These are phyloP conservation scores for Sula dactylatra DNA, from an alignment of 2,113 vertebrate genomes.

Conservation along the genomic window DNA sequence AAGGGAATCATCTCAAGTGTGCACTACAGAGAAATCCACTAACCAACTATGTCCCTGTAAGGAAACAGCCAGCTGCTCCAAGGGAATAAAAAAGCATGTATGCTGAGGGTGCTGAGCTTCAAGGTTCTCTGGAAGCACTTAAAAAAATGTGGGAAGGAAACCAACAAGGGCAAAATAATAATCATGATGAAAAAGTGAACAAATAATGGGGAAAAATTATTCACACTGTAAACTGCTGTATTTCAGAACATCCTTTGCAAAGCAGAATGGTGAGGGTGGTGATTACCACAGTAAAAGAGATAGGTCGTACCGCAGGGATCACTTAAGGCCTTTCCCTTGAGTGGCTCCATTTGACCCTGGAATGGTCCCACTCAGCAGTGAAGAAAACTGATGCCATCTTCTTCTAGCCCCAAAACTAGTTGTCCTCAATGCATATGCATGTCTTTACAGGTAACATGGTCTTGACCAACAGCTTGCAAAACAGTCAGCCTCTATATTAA, in stretches of 20 bases:
- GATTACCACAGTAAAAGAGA: neutral
- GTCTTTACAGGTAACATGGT: neutral
- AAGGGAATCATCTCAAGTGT: neutral
- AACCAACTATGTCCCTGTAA: neutral
- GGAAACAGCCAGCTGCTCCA: neutral
- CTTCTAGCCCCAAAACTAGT: neutral
- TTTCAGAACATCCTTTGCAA: neutral
- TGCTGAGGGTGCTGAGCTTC: neutral
- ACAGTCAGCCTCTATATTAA: neutral
- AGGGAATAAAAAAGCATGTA: neutral
- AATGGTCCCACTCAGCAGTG: neutral
- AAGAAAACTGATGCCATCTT: neutral
- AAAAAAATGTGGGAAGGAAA: neutral
- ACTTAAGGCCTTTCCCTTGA: neutral
- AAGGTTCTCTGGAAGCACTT: neutral
- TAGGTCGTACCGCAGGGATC: accelerated
- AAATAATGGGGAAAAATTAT: neutral
- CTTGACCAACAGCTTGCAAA: neutral
- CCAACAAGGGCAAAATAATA: neutral
- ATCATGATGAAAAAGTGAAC: neutral
- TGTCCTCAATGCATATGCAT: neutral
- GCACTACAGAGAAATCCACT: neutral
- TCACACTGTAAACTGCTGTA: neutral
- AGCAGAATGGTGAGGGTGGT: neutral
- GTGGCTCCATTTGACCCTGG: neutral